Percentiles rank a stretch among this genome's conserved stretches.
Conservation (phyloP, 2,113 vertebrate genomes). For the Cyprinus carpio region DNA sequence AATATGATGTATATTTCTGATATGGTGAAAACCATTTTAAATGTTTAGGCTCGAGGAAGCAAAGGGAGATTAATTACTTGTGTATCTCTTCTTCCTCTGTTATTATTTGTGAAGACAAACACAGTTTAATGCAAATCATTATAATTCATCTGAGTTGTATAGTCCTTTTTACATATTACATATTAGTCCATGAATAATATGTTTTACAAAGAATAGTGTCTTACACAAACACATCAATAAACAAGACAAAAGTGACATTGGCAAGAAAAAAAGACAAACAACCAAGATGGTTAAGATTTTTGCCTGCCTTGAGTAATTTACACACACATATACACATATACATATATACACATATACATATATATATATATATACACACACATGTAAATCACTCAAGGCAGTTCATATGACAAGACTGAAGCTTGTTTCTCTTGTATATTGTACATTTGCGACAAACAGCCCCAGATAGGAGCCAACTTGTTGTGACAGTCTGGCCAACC, state of each 20-base stretch:
- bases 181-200: not conserved
- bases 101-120: not conserved
- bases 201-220: not conserved
- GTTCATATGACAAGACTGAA: not conserved
- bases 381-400: too few relatives aligned
- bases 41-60: not conserved
- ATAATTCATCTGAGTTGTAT: not conserved
- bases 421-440: not conserved
- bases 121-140: not conserved
- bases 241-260: not conserved
- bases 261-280: not conserved
- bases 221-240: not conserved
- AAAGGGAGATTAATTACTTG: constrained; percentile 14
- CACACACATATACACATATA: too few relatives aligned
- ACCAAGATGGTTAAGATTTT: not conserved
- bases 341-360: too few relatives aligned
- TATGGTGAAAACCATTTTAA: not conserved
- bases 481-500: not conserved
- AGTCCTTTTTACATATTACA: not conserved
- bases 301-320: too few relatives aligned
- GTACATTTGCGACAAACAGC: not conserved
- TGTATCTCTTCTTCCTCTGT: not conserved
- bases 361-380: too few relatives aligned
- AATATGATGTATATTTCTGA: not conserved
- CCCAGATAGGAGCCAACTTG: not conserved